Evolutionary conservation across 2,797 vertebrate species (phyloP).

Genomic region (Saxicola maurus): DNA sequence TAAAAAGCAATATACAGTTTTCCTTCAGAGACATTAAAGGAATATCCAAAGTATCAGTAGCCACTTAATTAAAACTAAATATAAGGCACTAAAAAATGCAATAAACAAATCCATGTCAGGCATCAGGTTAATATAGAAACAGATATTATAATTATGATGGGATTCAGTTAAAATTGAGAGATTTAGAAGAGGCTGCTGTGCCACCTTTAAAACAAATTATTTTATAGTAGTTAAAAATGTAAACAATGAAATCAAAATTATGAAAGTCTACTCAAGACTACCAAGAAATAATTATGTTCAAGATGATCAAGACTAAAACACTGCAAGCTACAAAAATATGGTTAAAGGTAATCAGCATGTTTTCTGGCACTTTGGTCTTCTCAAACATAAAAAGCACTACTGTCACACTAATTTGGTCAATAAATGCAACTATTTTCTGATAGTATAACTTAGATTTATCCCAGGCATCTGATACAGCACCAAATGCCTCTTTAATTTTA

Average conservation of each 20-base stretch:
- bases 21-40: not conserved
- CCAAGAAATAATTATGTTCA: not conserved
- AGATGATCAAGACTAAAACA: not conserved
- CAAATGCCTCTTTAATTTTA: not conserved
- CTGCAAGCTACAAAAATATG: not conserved
- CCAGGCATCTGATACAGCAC: not conserved
- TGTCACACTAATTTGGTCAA: not conserved
- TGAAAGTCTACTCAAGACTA: not conserved
- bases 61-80: not conserved
- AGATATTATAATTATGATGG: not conserved
- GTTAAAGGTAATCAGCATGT: not conserved
- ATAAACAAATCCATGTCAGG: not conserved
- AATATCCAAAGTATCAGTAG: not conserved
- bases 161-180: not conserved
- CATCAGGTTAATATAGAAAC: not conserved
- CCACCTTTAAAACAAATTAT: not conserved
- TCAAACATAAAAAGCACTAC: not conserved
- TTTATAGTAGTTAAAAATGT: not conserved
- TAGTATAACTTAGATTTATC: not conserved
- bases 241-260: not conserved
- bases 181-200: not conserved
- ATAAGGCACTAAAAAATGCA: not conserved
- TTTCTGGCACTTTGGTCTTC: fast-evolving
- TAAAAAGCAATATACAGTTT: not conserved
- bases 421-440: not conserved